Base-by-base conservation (phyloP, 2,113 vertebrate species). In the Ceyx cyanopectus region DNA sequence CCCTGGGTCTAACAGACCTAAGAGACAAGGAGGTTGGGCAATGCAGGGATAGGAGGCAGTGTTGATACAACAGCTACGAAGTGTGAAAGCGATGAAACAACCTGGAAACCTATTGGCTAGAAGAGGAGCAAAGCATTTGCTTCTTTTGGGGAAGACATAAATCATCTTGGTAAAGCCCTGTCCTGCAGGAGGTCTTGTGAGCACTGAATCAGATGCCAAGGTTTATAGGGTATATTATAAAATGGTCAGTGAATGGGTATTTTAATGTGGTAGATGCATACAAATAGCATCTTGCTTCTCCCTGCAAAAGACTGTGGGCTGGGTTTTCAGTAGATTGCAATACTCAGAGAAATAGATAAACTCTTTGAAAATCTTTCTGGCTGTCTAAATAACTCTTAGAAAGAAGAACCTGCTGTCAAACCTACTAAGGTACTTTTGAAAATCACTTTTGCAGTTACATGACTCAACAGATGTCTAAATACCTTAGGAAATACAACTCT, bases 391-490 rank as follows among this genome's bases (percentile, higher is more conserved):
- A 93, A 75, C 61, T 75, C 90, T 93, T 93, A 93, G 93, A 96
- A 95, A 90, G 72, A 95, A 83, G 69, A 93, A 75, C 34, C 48
- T 40, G 34, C 85, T 95, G 94, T 95, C 95, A 95, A 69, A 88
- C 53, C 53, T 51, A 81, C 68, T 85, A 60, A 90, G 61, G 46
- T 88, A 45, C 23, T 21, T 90, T 88, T 81, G 76, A 95, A 95
- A 95, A 96, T 88, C 69, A 81, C 69, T 90, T 62, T 75, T 93
- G 45, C 73, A 88, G 87, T 88, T 94, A 92, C 87, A 58, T 83
- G 85, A 89, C 72, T 95, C 94, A 91, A 94, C 65, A 93, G 82
- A 91, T 84, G 90, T 91, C 93, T 95, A 95, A 94, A 94, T 95
- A 93, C 67, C 85, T 85, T 51, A 90, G 72, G 68, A 96, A 95